These are phyloP conservation scores for Anoura caudifer DNA, from an alignment of 2,113 vertebrate genomes.

Conservation along the genomic window DNA sequence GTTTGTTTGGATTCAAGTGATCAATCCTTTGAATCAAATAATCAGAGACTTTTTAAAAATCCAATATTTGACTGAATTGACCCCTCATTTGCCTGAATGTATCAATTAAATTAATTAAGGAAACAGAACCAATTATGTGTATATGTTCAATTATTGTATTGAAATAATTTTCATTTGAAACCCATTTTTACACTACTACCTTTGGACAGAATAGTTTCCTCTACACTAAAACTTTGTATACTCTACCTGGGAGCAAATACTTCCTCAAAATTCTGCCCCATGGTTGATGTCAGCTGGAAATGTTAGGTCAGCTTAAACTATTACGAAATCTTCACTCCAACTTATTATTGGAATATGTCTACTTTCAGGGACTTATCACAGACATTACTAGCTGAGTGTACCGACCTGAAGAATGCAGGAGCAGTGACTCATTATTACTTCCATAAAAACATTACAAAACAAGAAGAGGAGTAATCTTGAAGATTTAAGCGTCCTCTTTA, in stretches of 20 bases:
- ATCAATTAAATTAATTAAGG: constrained; percentile 17
- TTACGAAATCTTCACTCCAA: neutral
- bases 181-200: neutral
- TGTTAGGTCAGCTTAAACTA: neutral
- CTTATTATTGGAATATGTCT: neutral
- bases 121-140: neutral
- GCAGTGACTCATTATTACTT: neutral
- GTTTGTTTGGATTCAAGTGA: neutral
- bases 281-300: constrained; percentile 2
- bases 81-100: neutral
- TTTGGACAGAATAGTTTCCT: neutral
- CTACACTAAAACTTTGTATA: neutral
- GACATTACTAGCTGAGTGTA: neutral
- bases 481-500: neutral
- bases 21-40: neutral
- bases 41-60: neutral
- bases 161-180: neutral
- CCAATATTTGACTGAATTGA: neutral
- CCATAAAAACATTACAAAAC: neutral
- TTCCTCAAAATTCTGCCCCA: neutral
- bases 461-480: neutral
- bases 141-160: neutral
- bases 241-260: neutral
- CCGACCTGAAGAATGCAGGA: neutral
- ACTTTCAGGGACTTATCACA: neutral